A percentile compares a stretch with the other conserved stretches of the same genome.
phyloP scores from a whole-genome alignment of 2,888 invertebrate genomes.

The Mythimna lalbum region DNA sequence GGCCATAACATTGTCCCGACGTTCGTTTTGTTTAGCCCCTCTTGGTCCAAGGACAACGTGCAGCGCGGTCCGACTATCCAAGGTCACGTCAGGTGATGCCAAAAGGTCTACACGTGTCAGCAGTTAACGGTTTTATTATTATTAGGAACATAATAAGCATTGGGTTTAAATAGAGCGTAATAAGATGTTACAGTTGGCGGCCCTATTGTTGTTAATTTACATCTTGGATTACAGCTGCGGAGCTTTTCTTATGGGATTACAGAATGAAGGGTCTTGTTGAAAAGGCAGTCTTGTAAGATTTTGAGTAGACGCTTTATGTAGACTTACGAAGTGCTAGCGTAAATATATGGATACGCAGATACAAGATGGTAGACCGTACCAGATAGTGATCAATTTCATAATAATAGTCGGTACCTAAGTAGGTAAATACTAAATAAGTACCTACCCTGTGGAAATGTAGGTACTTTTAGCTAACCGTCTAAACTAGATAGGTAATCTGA shows the following conservation, averaged over 20 bases:
- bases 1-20: constrained; percentile 65
- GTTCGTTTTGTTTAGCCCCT: constrained; percentile 66
- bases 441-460: too few relatives aligned
- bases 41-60: constrained; percentile 65
- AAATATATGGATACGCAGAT: too few relatives aligned
- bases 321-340: too few relatives aligned
- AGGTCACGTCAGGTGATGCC: constrained; percentile 69
- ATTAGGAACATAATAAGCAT: constrained; percentile 21
- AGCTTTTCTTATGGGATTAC: background rate
- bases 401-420: background rate
- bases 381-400: background rate
- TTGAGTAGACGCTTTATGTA: background rate
- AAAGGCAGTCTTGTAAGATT: background rate
- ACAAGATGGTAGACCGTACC: too few relatives aligned
- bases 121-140: constrained; percentile 61
- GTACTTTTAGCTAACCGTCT: too few relatives aligned
- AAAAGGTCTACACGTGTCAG: constrained; percentile 57
- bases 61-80: constrained; percentile 57
- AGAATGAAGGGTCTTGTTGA: constrained; percentile 4
- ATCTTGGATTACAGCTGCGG: constrained; percentile 4
- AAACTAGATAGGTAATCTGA: too few relatives aligned
- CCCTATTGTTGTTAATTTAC: constrained; percentile 18
- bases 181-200: constrained; percentile 14
- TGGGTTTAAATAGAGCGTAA: constrained; percentile 44
- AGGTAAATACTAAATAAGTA: too few relatives aligned